Evolutionary conservation across 2,113 vertebrate genomes (phyloP), one percentile per base, ranked within the genome.

Genomic region (Galeopterus variegatus): DNA sequence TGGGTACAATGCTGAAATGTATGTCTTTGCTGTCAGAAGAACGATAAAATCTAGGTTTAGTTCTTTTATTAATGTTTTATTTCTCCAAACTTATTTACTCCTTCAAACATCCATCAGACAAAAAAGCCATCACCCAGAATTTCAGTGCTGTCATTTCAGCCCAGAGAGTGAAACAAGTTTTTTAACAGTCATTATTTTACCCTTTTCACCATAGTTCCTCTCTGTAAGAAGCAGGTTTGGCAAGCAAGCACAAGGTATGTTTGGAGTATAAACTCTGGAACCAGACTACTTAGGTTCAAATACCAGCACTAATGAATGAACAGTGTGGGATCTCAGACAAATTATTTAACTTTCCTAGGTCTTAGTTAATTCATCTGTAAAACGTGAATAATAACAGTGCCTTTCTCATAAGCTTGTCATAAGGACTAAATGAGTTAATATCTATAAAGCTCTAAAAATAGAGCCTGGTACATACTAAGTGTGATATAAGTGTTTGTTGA

Each of bases 401-500:
- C 79, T 94, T 92, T 88, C 33, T 92, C 73, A 69, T 33, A 86
- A 54, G 28, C 28, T 41, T 95, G 19, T 85, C 8, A 24, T 52
- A 48, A 93, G 50, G n/a, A 95, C 67, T 90, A 82, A 88, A 75
- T 80, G 45, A 76, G 48, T 86, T 95, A 92, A 19, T 86, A 92
- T 77, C 28, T 89, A 1, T 70, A 50, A 94, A 92, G 50, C 26
- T 86, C 75, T 82, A 77, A 92, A 50, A 88, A 88, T 2, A 95
- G 23, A 62, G 23, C 31, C 75, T 41, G 19, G 52, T 41, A 95
- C 33, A 85, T 5, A 85, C 62, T 58, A 93, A 72, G 14, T 56
- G 41, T 33, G 23, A 87, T 11, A 36, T 45, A 89, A 88, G 24
- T 72, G 11, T 93, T 90, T 93, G 65, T 81, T 81, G 64, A 94